A percentile compares a stretch with the other conserved stretches of the same genome.
Evolutionary conservation across 1,140 invertebrate species (phyloP).

Genomic region (Drosophila ironensis): DNA sequence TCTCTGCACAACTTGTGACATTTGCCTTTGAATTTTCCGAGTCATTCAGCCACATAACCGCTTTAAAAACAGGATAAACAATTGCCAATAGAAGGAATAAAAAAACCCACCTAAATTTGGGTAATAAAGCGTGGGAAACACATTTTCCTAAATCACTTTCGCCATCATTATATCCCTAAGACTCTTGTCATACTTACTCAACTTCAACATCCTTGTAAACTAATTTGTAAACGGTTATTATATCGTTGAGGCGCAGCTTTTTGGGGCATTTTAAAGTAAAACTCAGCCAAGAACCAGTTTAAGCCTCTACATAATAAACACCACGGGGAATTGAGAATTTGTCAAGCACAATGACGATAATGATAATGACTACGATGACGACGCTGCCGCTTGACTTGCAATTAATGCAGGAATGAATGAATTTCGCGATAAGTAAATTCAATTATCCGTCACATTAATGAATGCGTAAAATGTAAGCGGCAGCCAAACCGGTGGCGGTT

Average conservation of each 20-base stretch:
- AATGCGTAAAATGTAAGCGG: constrained; percentile 76
- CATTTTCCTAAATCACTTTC: too few species aligned
- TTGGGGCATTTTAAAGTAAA: not conserved
- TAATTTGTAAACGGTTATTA: not conserved
- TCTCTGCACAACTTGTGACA: too few species aligned
- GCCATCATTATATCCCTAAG: too few species aligned
- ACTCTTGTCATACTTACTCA: not conserved
- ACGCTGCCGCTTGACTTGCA: constrained; percentile 44
- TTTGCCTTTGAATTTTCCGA: too few species aligned
- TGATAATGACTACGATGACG: constrained; percentile 6
- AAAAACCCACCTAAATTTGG: too few species aligned
- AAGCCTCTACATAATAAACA: constrained; percentile 19
- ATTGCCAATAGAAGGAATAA: too few species aligned
- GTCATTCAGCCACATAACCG: too few species aligned
- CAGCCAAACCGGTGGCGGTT: constrained; percentile 43
- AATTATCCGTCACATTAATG: constrained; percentile 77
- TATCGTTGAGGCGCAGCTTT: not conserved
- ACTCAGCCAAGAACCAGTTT: constrained; percentile 20
- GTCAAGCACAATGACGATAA: constrained; percentile 7
- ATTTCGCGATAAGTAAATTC: constrained; percentile 78
- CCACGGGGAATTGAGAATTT: constrained; percentile 23
- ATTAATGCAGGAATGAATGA: constrained; percentile 69
- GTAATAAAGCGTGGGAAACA: too few species aligned
- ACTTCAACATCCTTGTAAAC: not conserved
- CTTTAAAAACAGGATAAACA: too few species aligned